Base-by-base conservation (phyloP, 1,140 invertebrate genomes). In the Brachystomella parvula region DNA sequence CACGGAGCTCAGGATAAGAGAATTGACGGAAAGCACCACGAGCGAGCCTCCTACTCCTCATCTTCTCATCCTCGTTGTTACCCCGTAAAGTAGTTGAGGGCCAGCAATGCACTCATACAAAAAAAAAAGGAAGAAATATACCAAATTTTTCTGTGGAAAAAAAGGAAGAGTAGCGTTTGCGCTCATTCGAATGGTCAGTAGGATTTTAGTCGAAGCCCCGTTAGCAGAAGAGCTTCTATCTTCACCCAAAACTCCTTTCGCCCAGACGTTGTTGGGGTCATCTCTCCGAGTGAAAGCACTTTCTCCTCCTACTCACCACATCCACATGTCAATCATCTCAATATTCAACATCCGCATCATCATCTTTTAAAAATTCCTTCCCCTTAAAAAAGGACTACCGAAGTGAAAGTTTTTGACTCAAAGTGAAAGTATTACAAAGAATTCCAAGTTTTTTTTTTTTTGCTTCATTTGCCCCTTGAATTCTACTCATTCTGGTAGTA, bases 161-260 rank as follows among this genome's bases (percentile, higher is more conserved):
- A 24, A 44, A 26, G n/a, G 32, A 1, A 21, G 56, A 28, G 57
- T 28, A 70, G 68, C 65, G 68, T 63, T 67, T 66, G 68, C 68
- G 68, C 68, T 59, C 53, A 47, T 33, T 56, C 47, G 63, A 24
- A 62, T 64, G 65, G 65, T 70, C 68, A 70, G 68, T 70, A 67
- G 60, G 61, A 70, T 66, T 67, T 70, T 66, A 70, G 68, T 67
- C 57, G 49, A 62, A 59, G 61, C 61, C 57, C 31, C 61, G 68
- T 63, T 47, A 61, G 32, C 64, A 66, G 49, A 24, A 24, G 39
- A 44, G 39, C 9, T 24, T 53, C 49, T 53, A 53, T 53, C 49
- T 53, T 53, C 49, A 53, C 9, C 24, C 24, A 26, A 6, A 19
- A 6, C 49, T 53, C 49, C 49, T 15, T 24, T 53, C 6, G 24